Conservation (phyloP, 1,140 invertebrate species). For the Lethrus apterus region DNA sequence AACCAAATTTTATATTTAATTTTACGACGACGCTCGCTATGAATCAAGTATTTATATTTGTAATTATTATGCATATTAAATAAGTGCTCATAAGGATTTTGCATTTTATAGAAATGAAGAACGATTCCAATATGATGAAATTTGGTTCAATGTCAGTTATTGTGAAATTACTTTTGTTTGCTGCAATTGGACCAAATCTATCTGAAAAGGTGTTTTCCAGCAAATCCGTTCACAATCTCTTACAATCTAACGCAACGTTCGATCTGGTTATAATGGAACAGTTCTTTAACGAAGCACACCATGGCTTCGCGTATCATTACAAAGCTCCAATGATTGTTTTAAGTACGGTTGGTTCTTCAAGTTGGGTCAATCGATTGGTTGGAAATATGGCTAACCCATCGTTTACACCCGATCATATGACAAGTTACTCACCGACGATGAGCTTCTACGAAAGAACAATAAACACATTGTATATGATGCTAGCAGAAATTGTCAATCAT, state of each 20-base stretch:
- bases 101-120: too few relatives aligned
- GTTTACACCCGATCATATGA: constrained; percentile 35
- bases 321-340: constrained; percentile 40
- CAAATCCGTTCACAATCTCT: constrained; percentile 20
- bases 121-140: too few relatives aligned
- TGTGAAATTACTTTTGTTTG: too few relatives aligned
- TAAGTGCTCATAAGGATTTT: too few relatives aligned
- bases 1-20: too few relatives aligned
- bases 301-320: constrained; percentile 38
- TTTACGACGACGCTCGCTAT: too few relatives aligned
- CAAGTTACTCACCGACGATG: constrained; percentile 38
- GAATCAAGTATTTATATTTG: too few relatives aligned
- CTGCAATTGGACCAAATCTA: constrained; percentile 33
- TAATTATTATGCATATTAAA: too few relatives aligned
- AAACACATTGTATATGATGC: constrained; percentile 30
- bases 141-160: too few relatives aligned
- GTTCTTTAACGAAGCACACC: constrained; percentile 42
- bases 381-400: constrained; percentile 38
- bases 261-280: constrained; percentile 43
- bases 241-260: constrained; percentile 36
- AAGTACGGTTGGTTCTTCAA: constrained; percentile 31
- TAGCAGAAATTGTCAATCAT: constrained; percentile 18
- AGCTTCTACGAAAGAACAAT: constrained; percentile 40
- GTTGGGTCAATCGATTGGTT: constrained; percentile 27
- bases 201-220: constrained; percentile 19